Evolutionary conservation across 92 coral and sea anemone genomes (phyloP).

Genomic region (Palythoa grandiflora): DNA sequence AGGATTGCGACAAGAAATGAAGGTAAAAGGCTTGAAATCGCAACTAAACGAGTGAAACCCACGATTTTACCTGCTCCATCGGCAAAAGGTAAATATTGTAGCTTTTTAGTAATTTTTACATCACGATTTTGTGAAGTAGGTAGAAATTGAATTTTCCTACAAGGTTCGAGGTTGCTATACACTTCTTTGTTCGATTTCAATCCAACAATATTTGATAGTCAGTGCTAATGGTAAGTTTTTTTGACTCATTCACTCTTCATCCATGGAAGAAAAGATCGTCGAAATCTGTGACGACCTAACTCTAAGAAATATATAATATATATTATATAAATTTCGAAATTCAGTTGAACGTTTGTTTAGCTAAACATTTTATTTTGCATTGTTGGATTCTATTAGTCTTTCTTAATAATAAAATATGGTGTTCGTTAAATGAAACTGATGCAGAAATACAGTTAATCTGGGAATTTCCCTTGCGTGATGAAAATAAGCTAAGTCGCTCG

Average conservation of each 20-base stretch:
- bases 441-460: not conserved
- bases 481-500: not conserved
- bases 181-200: no score
- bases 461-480: not conserved
- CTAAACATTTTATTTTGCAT: not conserved
- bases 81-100: constrained; percentile 22
- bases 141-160: no score
- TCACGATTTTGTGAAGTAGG: no score
- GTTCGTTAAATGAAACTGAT: not conserved
- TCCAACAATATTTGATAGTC: no score
- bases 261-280: no score
- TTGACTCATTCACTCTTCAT: no score
- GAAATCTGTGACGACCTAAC: no score
- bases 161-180: no score
- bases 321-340: no score
- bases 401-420: not conserved
- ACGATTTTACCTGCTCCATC: constrained; percentile 25
- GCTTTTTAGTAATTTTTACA: no score
- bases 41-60: constrained; percentile 7
- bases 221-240: no score
- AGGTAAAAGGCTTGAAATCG: constrained; percentile 3
- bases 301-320: no score
- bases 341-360: not conserved
- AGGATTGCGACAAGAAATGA: constrained; percentile 1
- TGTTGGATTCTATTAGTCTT: not conserved